Conservation (phyloP, 1,140 invertebrate species). For the Papilio polytes region DNA sequence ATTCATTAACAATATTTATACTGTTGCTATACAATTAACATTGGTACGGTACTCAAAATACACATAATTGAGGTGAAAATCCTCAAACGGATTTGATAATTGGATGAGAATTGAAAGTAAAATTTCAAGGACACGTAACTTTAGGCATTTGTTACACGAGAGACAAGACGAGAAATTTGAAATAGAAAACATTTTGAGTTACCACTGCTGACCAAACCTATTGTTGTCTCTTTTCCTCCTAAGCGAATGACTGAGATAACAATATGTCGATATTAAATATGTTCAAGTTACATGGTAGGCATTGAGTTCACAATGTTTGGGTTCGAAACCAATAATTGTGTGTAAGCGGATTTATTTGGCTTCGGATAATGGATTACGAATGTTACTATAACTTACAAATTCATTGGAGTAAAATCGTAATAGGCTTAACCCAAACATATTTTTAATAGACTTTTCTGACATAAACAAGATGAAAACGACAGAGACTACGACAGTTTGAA, state of each 20-base stretch:
- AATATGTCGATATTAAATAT: too few species aligned
- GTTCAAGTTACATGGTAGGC: not conserved
- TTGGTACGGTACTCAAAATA: not conserved
- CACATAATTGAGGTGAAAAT: not conserved
- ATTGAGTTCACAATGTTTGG: not conserved
- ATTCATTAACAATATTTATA: not conserved
- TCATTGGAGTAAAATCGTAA: slow-evolving; percentile 9
- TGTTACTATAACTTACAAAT: not conserved
- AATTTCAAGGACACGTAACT: not conserved
- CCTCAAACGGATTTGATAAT: not conserved
- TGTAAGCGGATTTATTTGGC: slow-evolving; percentile 23
- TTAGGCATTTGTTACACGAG: not conserved
- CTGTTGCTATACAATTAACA: not conserved
- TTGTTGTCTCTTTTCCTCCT: too few species aligned
- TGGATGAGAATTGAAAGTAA: slow-evolving; percentile 3
- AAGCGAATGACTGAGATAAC: too few species aligned
- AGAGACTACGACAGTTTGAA: too few species aligned
- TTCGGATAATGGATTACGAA: slow-evolving; percentile 34
- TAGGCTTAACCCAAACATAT: not conserved
- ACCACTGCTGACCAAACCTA: too few species aligned
- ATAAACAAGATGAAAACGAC: too few species aligned
- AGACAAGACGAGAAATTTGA: not conserved
- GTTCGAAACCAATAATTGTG: slow-evolving; percentile 24
- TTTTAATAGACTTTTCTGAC: not conserved
- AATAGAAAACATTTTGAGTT: not conserved